Base-by-base conservation (phyloP, 2,797 vertebrate species). In the Chaunax sp. region DNA sequence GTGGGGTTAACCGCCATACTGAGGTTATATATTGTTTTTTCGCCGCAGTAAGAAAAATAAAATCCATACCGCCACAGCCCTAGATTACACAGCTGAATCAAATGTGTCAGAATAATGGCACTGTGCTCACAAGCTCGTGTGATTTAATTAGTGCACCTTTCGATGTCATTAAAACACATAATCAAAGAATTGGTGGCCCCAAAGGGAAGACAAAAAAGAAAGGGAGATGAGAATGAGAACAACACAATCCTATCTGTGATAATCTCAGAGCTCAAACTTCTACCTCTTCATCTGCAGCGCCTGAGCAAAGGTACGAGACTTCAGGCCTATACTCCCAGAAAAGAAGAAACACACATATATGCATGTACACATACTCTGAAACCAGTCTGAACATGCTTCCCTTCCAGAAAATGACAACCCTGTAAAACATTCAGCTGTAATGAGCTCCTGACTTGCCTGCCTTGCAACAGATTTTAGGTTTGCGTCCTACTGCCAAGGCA, bases 381-480 rank as follows among this genome's bases (percentile, higher is more conserved):
- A 84, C 81, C 15, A 1, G 88, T 70, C 77, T 22, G 59, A 78
- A 62, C 87, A 79, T 15, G 86, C 62, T 60, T 20, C 60, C 47
- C 81, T 72, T 55, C 49, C 50, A 79, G 70, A 88, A 78, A 84
- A 87, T 75, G 76, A 87, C 64, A 84, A 77, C 50, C 61, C 55
- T 58, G 72, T 67, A 58, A 81, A 87, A 78, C 77, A 83, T 68
- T 70, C 50, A 62, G 63, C 76, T 46, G 45, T 64, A 77, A 84
- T 22, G 53, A 69, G 77, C 77, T 69, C 38, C 70, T 51, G 80
- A 71, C 77, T 55, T 33, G 80, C 58, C 70, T 58, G 64, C 30
- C 56, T 68, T 8, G 4, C 62, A 62, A 4, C 28, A 69, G 41
- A 69, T 19, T 28, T 77, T 25, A 16, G 12, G 7, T 47, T 49